Evolutionary conservation across 2,888 invertebrate species (phyloP), one percentile per base, ranked within the genome.

Genomic region (Boloria euphrosyne): DNA sequence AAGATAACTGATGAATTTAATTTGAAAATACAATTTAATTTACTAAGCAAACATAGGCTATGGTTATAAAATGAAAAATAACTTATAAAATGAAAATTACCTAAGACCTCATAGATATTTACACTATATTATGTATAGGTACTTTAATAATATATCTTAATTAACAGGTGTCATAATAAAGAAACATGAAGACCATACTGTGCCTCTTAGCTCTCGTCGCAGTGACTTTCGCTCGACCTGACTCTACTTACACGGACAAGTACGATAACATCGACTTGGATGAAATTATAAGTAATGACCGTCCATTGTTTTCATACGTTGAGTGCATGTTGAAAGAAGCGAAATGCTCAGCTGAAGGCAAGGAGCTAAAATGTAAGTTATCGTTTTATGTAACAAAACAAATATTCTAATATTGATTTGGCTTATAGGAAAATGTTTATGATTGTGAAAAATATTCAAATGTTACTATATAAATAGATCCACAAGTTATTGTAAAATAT

Each of bases 311-410:
- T 31, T 93, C 93, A 54, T 96, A 96, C 79, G 78, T 95, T 38
- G 93, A 94, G 51, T 96, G 96, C 76, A 80, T 95, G 50, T 85
- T 96, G 70, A 94, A 93, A 0, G 80, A 87, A 69, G 95, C 94
- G 31, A 84, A 77, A 62, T 96, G 96, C 80, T 95, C 95, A 0
- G 87, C 95, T 10, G 96, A 96, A 68, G 96, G 94, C 72, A 93
- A 92, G 75, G 94, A 95, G 82, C 85, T 96, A 0, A 96, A 94
- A 92, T 90, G 96, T 96, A 84, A 93, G 93, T 90, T 17, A n/a
- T 7, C 18, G 16, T 17, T n/a, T 13, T 44, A 46, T 17, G 14
- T 38, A 14, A 6, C 7, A 6, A 7, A 49, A 1, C n/a, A 49
- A 7, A 2, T 7, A 31, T 38, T 38, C 10, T 38, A 38, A 1